phyloP scores from a whole-genome alignment of 2,113 vertebrate genomes.

The Phoxinus phoxinus region DNA sequence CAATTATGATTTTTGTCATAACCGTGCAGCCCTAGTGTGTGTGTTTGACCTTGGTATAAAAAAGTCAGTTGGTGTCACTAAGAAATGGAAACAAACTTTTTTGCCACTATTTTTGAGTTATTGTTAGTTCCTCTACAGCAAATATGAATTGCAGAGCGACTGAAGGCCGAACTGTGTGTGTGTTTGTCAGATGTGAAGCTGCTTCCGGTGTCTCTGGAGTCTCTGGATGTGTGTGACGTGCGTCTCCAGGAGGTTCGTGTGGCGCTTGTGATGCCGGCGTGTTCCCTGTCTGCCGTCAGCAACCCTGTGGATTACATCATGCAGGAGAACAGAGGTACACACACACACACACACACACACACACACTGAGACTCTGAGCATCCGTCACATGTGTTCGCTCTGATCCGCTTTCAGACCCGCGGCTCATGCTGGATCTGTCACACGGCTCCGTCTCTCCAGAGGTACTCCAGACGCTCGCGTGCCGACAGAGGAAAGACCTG shows the following conservation, averaged over 20 bases:
- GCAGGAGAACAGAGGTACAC: conserved; percentile 84
- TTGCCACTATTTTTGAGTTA: neutral
- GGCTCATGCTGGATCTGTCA: conserved; percentile 84
- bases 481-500: conserved; percentile 81
- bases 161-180: conserved; percentile 10
- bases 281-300: conserved; percentile 84
- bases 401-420: conserved; percentile 76
- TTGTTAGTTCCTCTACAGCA: neutral
- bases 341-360: neutral
- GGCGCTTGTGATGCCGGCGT: conserved; percentile 84
- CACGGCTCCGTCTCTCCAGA: conserved; percentile 79
- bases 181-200: conserved; percentile 81
- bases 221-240: conserved; percentile 72
- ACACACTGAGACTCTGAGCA: neutral
- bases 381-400: neutral
- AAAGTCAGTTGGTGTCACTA: neutral
- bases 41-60: neutral
- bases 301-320: conserved; percentile 89
- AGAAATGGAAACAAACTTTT: neutral
- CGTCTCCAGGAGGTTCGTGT: conserved; percentile 79
- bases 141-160: neutral
- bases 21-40: neutral
- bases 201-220: conserved; percentile 78
- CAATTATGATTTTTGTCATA: too few relatives aligned
- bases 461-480: conserved; percentile 80